Conservation (phyloP, 2,113 vertebrate species). For the Oryctolagus cuniculus region mOryCun1.1 NC_091438.1:90668001-90668500, state of each 20-base stretch:
- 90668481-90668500: not conserved
- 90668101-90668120: slow-evolving; percentile 74
- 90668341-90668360: slow-evolving; percentile 1
- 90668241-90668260: slow-evolving; percentile 56
- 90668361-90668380: not conserved
- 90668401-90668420: not conserved
- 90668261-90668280: slow-evolving; percentile 34
- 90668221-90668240: slow-evolving; percentile 70
- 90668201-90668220: slow-evolving; percentile 67
- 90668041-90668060: slow-evolving; percentile 16
- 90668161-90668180: slow-evolving; percentile 1
- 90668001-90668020: not conserved
- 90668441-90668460: not conserved
- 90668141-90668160: slow-evolving; percentile 66
- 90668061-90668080: slow-evolving; percentile 50
- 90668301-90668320: not conserved
- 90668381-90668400: slow-evolving; percentile 4
- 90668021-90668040: not conserved
- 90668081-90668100: slow-evolving; percentile 57
- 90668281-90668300: not conserved
- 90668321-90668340: not conserved
- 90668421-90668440: not conserved
- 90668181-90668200: slow-evolving; percentile 71
- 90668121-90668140: slow-evolving; percentile 29
- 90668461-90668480: not conserved